Evolutionary conservation across 2,113 vertebrate genomes (phyloP).

Genomic region (Menura novaehollandiae): DNA sequence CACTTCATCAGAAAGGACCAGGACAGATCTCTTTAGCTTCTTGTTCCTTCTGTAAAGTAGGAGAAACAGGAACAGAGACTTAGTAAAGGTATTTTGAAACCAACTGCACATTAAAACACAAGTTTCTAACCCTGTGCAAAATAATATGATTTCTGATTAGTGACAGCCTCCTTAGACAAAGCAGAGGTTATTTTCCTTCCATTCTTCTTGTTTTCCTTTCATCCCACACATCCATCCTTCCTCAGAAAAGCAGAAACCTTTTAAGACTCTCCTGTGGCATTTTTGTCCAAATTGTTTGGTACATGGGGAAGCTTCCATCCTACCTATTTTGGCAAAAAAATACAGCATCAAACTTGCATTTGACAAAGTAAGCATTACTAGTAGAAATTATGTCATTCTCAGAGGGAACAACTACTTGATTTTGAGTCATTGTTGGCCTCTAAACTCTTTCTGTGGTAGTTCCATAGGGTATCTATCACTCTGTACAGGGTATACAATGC

Average conservation of each 20-base stretch:
- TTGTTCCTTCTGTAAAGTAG: background rate
- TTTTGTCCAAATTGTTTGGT: background rate
- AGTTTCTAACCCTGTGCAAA: background rate
- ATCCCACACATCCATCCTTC: background rate
- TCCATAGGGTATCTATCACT: rapidly evolving
- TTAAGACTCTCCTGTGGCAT: background rate
- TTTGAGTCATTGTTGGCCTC: background rate
- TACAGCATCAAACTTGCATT: background rate
- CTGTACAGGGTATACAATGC: no score
- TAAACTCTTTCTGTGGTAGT: background rate
- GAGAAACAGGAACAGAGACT: background rate
- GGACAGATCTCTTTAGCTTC: background rate
- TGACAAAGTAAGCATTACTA: background rate
- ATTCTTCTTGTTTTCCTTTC: background rate
- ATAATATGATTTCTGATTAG: background rate
- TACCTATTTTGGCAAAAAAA: background rate
- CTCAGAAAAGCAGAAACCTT: background rate
- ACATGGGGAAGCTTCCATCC: background rate
- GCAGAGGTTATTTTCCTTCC: background rate
- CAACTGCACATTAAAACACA: background rate
- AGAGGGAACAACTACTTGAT: background rate
- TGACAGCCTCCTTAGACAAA: background rate
- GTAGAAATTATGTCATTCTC: background rate
- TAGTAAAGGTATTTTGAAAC: background rate
- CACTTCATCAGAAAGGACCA: background rate